Percentiles rank a stretch among this genome's conserved stretches.
These are phyloP conservation scores for Drosophila yooni DNA, from an alignment of 2,888 invertebrate species.

Conservation along the genomic window DNA sequence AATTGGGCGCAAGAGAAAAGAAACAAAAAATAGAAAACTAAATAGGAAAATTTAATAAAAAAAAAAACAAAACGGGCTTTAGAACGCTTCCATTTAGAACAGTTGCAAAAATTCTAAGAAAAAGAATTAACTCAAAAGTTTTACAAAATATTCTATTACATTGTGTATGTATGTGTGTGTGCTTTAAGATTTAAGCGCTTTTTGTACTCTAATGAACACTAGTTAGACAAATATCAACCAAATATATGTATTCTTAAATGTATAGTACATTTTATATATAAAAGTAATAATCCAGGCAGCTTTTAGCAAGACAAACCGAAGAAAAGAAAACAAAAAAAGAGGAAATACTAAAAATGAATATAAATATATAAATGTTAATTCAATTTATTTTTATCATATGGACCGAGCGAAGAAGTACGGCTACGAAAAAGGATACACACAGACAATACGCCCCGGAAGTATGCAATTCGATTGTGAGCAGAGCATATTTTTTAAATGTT, in stretches of 20 bases:
- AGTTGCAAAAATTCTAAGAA: conserved; percentile 7
- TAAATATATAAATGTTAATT: conserved; percentile 22
- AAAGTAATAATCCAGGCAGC: conserved; percentile 51
- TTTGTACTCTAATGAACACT: conserved; percentile 68
- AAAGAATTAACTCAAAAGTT: conserved; percentile 11
- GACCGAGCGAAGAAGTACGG: conserved; percentile 27
- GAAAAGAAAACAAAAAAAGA: neutral
- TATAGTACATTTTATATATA: conserved; percentile 49
- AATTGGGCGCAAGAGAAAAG: neutral
- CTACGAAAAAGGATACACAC: conserved; percentile 55
- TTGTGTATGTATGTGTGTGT: conserved; percentile 42
- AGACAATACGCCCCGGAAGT: conserved; percentile 71
- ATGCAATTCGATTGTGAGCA: conserved; percentile 78
- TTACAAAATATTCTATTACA: conserved; percentile 30
- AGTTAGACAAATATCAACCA: conserved; percentile 63
- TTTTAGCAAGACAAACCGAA: conserved; percentile 42
- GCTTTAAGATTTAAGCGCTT: conserved; percentile 58
- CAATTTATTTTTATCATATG: conserved; percentile 48
- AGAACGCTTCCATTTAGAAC: conserved; percentile 44
- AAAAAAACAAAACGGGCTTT: conserved; percentile 20
- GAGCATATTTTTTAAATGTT: conserved; percentile 80
- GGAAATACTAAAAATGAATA: neutral
- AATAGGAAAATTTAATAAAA: conserved; percentile 4
- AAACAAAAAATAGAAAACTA: conserved; percentile 5
- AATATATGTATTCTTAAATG: conserved; percentile 38